phyloP scores from a whole-genome alignment of 2,113 vertebrate species.

The Equus quagga region DNA sequence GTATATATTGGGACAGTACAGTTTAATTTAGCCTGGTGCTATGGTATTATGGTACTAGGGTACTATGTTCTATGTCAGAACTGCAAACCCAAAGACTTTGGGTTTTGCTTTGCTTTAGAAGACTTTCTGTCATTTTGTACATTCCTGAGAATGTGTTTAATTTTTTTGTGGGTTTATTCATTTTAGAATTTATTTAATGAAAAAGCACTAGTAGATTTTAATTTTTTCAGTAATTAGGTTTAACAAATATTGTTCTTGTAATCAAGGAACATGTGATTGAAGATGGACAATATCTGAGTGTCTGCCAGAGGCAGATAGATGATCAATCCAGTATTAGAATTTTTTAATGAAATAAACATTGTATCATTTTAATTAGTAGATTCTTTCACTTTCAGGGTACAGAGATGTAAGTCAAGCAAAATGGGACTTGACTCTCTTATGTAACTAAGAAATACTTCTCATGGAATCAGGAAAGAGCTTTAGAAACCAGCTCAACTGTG shows the following conservation, averaged over 20 bases:
- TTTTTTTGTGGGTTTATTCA: background rate
- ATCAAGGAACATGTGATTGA: background rate
- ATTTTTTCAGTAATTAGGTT: background rate
- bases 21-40: background rate
- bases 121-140: background rate
- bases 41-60: background rate
- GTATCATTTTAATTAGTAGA: background rate
- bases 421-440: background rate
- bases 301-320: background rate
- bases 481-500: background rate
- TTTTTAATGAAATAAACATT: constrained; percentile 32
- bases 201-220: background rate
- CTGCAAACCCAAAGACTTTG: background rate
- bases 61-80: background rate
- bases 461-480: background rate
- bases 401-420: background rate
- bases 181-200: constrained; percentile 36
- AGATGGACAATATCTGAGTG: background rate
- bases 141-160: constrained; percentile 1
- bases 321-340: background rate
- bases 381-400: background rate
- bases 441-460: background rate
- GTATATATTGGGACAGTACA: background rate
- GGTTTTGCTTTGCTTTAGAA: constrained; percentile 24
- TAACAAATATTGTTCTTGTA: background rate